These are phyloP conservation scores for Folsomia manolachei DNA, from an alignment of 2,888 invertebrate genomes.

Conservation along the genomic window DNA sequence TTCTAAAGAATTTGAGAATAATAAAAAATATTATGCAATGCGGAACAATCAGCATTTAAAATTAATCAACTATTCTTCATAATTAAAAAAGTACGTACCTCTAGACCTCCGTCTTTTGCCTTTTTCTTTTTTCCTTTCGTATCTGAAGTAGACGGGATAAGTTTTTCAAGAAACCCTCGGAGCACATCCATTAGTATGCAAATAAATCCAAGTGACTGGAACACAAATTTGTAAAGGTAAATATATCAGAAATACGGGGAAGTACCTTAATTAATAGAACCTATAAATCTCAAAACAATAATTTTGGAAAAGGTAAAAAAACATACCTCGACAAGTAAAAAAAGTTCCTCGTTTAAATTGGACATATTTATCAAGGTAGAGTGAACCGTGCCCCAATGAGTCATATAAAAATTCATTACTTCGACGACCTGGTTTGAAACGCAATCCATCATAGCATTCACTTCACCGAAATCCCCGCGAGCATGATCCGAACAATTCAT, in stretches of 20 bases:
- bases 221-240: not conserved
- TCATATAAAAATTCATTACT: no score
- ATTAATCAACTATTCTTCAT: not conserved
- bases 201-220: conserved; percentile 33
- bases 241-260: not conserved
- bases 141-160: not conserved
- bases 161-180: conserved; percentile 22
- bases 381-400: conserved; percentile 2
- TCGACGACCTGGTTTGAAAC: no score
- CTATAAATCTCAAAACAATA: no score
- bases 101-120: conserved; percentile 26
- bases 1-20: not conserved
- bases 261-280: no score
- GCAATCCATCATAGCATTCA: no score
- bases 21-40: not conserved
- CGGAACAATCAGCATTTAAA: not conserved
- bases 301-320: no score
- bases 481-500: no score
- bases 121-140: conserved; percentile 27
- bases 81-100: not conserved
- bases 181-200: conserved; percentile 35
- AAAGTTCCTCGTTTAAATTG: conserved; percentile 28
- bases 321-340: conserved; percentile 34
- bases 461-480: no score
- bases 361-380: conserved; percentile 24